Base-by-base conservation (phyloP, 2,113 vertebrate genomes). In the Procapra przewalskii region DNA sequence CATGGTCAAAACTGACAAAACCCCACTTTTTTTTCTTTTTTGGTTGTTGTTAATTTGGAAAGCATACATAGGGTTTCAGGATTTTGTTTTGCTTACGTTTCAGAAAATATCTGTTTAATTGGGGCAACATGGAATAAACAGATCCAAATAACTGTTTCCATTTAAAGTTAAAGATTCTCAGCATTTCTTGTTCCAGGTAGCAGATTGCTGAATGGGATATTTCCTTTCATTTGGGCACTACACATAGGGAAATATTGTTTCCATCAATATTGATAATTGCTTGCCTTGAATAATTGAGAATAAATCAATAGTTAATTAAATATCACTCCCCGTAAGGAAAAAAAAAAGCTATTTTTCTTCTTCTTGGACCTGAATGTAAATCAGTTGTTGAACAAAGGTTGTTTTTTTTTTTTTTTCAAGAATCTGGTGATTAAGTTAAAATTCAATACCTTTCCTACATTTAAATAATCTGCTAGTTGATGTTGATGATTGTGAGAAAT, bases 271-370 rank as follows among this genome's bases (percentile, higher is more conserved):
- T 31, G 62, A 95, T 95, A 93, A 94, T 80, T 98, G 88, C 97
- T 98, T 96, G 92, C 96, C 96, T 98, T 97, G 97, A 98, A 97
- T 98, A 98, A 98, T 64, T 97, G 96, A 97, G 94, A 94, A 97
- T 71, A 97, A 98, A 97, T 97, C 98, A 97, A 94, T 87, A 98
- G 97, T 96, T 98, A 98, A 98, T 98, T 98, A 98, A 98, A 98
- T 93, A 95, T 97, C 95, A 86, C 27, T 60, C 62, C 64, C 96
- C 50, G 88, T 96, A 43, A 67, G 95, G 93, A 90, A 52, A 92
- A 93, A 62, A 95, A 91, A 82, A 96, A 80, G 62, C 82, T 31
- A 88, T 98, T 98, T 84, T 84, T 96, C 91, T 97, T 11, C 23
- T 94, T 94, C 95, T 98, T 96, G 40, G 45, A 89, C 88, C 3